Evolutionary conservation across 2,797 vertebrate genomes (phyloP).

Genomic region (Todus mexicanus): DNA sequence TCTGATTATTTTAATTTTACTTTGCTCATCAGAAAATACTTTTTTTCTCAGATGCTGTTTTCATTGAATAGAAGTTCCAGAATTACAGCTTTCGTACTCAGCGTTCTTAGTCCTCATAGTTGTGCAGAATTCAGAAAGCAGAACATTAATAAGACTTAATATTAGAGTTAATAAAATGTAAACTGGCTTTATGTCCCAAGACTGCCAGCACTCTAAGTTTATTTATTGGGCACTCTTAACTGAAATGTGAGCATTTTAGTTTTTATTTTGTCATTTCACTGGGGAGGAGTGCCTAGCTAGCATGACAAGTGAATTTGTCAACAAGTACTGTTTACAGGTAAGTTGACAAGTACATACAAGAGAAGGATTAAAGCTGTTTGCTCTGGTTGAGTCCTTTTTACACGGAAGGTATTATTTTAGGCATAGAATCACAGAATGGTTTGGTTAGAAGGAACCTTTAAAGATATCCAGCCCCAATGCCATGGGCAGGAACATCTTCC

Average conservation of each 20-base stretch:
- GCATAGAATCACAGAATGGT: background rate
- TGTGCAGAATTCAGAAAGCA: slow-evolving; percentile 3
- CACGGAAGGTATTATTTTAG: background rate
- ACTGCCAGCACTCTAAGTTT: background rate
- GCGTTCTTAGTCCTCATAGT: background rate
- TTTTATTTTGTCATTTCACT: background rate
- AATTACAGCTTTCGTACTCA: background rate
- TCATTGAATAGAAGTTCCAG: background rate
- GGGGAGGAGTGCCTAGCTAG: background rate
- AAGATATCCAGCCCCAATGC: background rate
- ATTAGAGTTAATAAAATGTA: background rate
- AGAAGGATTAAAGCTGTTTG: background rate
- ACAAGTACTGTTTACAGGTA: background rate
- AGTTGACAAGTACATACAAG: background rate
- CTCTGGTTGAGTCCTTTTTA: background rate
- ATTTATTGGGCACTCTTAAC: background rate
- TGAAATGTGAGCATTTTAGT: background rate
- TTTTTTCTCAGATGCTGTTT: background rate
- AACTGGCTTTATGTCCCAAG: background rate
- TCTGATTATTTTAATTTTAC: background rate
- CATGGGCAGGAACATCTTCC: background rate
- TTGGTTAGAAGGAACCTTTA: background rate
- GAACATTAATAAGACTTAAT: background rate
- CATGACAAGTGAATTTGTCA: background rate
- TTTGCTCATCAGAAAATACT: background rate